Conservation (phyloP, 2,113 vertebrate species). For the Malurus elegans region DNA sequence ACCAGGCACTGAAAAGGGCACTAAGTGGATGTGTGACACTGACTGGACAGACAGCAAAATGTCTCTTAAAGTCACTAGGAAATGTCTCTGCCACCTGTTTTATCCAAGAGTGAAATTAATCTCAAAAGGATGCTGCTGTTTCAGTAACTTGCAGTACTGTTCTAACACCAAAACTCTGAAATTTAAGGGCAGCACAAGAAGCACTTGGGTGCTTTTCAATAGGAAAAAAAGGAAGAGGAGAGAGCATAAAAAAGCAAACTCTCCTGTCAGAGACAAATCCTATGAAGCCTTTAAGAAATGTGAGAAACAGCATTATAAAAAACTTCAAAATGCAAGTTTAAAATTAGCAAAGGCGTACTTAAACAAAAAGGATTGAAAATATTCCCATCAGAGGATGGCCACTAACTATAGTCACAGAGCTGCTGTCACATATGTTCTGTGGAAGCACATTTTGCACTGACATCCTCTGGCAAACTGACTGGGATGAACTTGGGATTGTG, state of each 20-base stretch:
- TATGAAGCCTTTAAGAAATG: not conserved
- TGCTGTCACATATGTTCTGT: not conserved
- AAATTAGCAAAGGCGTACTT: not conserved
- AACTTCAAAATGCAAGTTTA: not conserved
- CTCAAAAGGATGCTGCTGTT: not conserved
- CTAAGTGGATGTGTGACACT: not conserved
- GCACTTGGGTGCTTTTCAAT: not conserved
- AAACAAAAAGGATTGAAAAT: not conserved
- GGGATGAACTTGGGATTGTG: not conserved
- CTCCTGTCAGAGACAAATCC: not conserved
- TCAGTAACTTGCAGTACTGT: not conserved
- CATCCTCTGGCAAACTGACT: not conserved
- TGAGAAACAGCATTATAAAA: not conserved
- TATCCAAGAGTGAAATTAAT: not conserved
- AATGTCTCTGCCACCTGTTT: not conserved
- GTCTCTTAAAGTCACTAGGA: not conserved
- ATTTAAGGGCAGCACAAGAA: not conserved
- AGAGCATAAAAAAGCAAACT: not conserved
- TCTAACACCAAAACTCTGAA: not conserved
- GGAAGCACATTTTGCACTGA: not conserved
- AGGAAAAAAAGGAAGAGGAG: not conserved
- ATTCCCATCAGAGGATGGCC: not conserved
- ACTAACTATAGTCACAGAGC: not conserved
- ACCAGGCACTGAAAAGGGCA: not conserved
- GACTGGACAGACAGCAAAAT: not conserved